A percentile compares a stretch with the other conserved stretches of the same genome.
Evolutionary conservation across 2,888 invertebrate species (phyloP).

Genomic region (Leptopilina drosophilae): DNA sequence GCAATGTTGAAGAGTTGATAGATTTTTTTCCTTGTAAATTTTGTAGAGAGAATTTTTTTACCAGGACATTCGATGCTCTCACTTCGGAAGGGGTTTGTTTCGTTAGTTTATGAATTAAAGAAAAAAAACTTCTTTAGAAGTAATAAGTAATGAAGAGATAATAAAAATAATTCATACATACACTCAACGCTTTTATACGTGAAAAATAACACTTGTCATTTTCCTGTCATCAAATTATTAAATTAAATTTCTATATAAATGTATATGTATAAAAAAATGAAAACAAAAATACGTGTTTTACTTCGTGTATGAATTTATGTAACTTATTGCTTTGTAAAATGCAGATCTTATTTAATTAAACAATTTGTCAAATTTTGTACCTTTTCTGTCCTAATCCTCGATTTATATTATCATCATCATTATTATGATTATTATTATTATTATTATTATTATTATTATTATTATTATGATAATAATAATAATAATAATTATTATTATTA

Average conservation of each 20-base stretch:
- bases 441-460: too few relatives aligned
- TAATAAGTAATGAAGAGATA: slow-evolving; percentile 35
- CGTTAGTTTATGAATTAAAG: slow-evolving; percentile 24
- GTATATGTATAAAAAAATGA: slow-evolving; percentile 64
- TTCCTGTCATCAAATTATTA: slow-evolving; percentile 17
- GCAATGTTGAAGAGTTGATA: slow-evolving; percentile 5
- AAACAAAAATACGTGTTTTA: slow-evolving; percentile 59
- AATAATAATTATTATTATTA: too few relatives aligned
- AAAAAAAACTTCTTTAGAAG: slow-evolving; percentile 19
- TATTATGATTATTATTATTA: not conserved
- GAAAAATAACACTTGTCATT: slow-evolving; percentile 47
- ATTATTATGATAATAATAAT: too few relatives aligned
- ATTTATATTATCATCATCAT: not conserved
- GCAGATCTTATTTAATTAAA: slow-evolving; percentile 77
- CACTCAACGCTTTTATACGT: slow-evolving; percentile 53
- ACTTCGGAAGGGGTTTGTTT: slow-evolving; percentile 27
- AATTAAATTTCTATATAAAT: slow-evolving; percentile 50
- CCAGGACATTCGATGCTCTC: slow-evolving; percentile 22
- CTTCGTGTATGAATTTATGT: slow-evolving; percentile 68
- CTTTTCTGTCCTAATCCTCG: not conserved
- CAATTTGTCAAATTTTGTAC: slow-evolving; percentile 38
- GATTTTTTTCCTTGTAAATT: not conserved
- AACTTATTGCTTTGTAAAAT: slow-evolving; percentile 78
- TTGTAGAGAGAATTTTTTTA: slow-evolving; percentile 1
- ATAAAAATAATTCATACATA: slow-evolving; percentile 15